Conservation (phyloP, 2,113 vertebrate species). For the Psilopsiagon aurifrons region DNA sequence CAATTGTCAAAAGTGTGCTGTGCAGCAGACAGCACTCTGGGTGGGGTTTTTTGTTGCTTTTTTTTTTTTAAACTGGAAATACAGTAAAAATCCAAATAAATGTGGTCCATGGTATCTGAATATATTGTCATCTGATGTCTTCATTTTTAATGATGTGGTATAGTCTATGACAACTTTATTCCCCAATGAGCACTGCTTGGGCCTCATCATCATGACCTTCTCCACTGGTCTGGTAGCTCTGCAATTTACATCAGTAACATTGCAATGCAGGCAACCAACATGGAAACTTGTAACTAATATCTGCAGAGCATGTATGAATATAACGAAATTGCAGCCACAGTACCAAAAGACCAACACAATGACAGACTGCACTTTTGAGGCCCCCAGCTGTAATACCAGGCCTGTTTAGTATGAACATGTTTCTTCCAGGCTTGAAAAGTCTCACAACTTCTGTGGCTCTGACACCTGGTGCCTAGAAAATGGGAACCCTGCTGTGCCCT, state of each 20-base stretch:
- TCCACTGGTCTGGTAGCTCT: neutral
- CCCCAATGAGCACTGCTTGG: neutral
- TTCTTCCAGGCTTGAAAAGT: neutral
- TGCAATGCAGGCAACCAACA: neutral
- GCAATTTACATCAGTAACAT: neutral
- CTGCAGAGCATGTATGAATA: neutral
- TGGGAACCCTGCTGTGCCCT: neutral
- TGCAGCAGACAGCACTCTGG: neutral
- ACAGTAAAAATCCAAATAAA: neutral
- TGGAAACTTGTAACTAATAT: neutral
- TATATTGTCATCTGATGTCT: neutral
- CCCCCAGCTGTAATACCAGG: accelerated
- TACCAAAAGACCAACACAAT: neutral
- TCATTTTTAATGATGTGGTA: neutral
- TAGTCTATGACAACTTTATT: neutral
- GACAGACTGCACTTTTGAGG: neutral
- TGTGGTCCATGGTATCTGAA: neutral
- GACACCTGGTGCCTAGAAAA: neutral
- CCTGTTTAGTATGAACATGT: neutral
- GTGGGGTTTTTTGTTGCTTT: neutral
- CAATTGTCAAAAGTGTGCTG: neutral
- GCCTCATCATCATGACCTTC: neutral
- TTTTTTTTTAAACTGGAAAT: neutral
- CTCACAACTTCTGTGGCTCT: neutral
- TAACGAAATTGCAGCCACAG: neutral